Percentiles rank a stretch among this genome's conserved stretches.
phyloP scores from a whole-genome alignment of 37 sponge, comb jelly and placozoan species.

The Beroe forskalii region DNA sequence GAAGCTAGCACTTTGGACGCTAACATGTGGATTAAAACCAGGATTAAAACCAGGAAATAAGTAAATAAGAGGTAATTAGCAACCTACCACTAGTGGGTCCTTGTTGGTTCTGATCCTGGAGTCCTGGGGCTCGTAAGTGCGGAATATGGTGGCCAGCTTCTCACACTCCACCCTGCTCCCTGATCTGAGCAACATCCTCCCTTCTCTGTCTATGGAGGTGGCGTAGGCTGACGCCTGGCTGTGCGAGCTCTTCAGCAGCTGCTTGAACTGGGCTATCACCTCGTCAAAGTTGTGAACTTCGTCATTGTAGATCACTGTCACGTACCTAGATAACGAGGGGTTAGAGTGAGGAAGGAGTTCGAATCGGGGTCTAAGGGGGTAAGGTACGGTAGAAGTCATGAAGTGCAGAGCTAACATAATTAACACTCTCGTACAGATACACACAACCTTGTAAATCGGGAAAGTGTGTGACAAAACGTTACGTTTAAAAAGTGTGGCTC shows the following conservation, averaged over 20 bases:
- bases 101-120: neutral
- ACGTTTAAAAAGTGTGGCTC: too few relatives aligned
- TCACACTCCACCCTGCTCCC: slow-evolving; percentile 2
- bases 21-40: too few relatives aligned
- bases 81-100: slow-evolving; percentile 39
- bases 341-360: neutral
- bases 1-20: too few relatives aligned
- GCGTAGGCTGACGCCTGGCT: slow-evolving; percentile 52
- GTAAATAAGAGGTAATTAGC: too few relatives aligned
- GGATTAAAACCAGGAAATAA: too few relatives aligned
- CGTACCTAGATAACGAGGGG: slow-evolving; percentile 26
- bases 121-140: neutral
- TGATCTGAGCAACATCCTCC: slow-evolving; percentile 11
- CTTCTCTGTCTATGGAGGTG: slow-evolving; percentile 40
- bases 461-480: too few relatives aligned
- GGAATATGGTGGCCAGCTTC: slow-evolving; percentile 18
- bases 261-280: slow-evolving; percentile 58
- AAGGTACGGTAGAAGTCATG: neutral
- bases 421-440: too few relatives aligned
- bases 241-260: slow-evolving; percentile 28
- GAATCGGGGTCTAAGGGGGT: neutral
- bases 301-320: slow-evolving; percentile 50
- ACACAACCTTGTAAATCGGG: too few relatives aligned
- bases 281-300: slow-evolving; percentile 64
- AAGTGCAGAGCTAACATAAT: neutral